Base-by-base conservation (phyloP, 2,888 invertebrate genomes). In the Phalera bucephala region DNA sequence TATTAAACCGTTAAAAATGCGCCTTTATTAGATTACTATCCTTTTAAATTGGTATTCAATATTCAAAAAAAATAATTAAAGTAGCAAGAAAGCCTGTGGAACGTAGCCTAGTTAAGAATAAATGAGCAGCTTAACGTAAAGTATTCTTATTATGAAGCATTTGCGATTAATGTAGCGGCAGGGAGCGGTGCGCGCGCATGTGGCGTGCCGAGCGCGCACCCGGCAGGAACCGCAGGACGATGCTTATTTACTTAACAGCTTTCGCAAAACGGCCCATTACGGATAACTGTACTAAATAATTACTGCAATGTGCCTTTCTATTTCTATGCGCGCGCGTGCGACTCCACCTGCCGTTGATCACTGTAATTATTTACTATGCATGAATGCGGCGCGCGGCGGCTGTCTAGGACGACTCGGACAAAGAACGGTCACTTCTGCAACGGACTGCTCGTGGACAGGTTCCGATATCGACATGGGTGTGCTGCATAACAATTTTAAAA, bases 261-360 rank as follows among this genome's bases (percentile, higher is more conserved):
- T 89, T 88, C 77, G 87, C 80, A 81, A 88, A 88, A 85, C 78
- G 83, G 66, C 86, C 87, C 82, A 89, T 89, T 89, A 89, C 73
- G 78, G 82, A 75, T 89, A 89, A 89, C 89, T 85, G 89, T 89
- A 87, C 82, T 80, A 83, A 88, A 89, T 88, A 89, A 89, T 89
- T 88, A 85, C 80, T 86, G 89, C 89, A 88, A 89, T 87, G 87
- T 87, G 89, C 76, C 85, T 88, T 86, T 87, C 89, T 89, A 87
- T 88, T 83, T 83, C 89, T 88, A 89, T 86, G 84, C 76, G 76
- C 74, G 79, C 83, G 83, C 84, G 84, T 81, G 84, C 82, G 77
- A 61, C 52, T 75, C 72, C 88, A 88, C 88, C 88, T 88, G 88
- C 86, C 83, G 66, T 64, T 80, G 88, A 84, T 86, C 86, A 82